Percentiles rank a stretch among this genome's conserved stretches.
These are phyloP conservation scores for Choloepus didactylus DNA, from an alignment of 2,797 vertebrate genomes.

Conservation along the genomic window DNA sequence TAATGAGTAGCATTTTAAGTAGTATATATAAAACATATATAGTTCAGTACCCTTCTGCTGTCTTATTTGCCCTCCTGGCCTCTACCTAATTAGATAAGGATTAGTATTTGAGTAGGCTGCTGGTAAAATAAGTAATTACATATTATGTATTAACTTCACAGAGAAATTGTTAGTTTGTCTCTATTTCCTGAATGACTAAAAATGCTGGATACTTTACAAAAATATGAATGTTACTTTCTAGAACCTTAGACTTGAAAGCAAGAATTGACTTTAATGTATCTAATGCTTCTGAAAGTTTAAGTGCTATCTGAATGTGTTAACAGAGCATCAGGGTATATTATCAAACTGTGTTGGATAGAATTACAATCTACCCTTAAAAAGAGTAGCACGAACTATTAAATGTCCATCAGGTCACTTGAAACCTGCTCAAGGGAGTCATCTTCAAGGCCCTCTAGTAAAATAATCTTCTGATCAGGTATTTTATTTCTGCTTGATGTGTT, in stretches of 20 bases:
- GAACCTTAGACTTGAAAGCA: slow-evolving; percentile 62
- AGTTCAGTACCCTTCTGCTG: slow-evolving; percentile 28
- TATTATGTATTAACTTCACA: slow-evolving; percentile 55
- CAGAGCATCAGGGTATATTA: slow-evolving; percentile 23
- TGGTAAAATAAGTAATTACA: slow-evolving; percentile 53
- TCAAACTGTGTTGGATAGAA: slow-evolving; percentile 46
- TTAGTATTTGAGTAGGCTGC: slow-evolving; percentile 59
- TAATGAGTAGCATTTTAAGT: slow-evolving; percentile 66
- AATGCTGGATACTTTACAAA: slow-evolving; percentile 51
- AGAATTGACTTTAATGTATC: not conserved
- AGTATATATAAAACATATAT: slow-evolving; percentile 38
- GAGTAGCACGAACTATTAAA: slow-evolving; percentile 29
- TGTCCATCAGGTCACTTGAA: slow-evolving; percentile 71
- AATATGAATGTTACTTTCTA: slow-evolving; percentile 68
- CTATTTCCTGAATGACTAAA: slow-evolving; percentile 42
- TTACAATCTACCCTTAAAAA: slow-evolving; percentile 44
- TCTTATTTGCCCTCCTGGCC: slow-evolving; percentile 10
- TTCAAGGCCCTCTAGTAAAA: slow-evolving; percentile 63
- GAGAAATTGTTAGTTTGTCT: slow-evolving; percentile 66
- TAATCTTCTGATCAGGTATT: not conserved
- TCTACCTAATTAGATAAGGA: slow-evolving; percentile 57
- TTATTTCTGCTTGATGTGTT: slow-evolving; percentile 27
- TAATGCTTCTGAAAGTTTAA: slow-evolving; percentile 52
- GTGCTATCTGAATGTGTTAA: slow-evolving; percentile 40
- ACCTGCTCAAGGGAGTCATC: slow-evolving; percentile 8